Evolutionary conservation across 2,888 invertebrate genomes (phyloP).

Genomic region (Tetranychus truncatus): DNA sequence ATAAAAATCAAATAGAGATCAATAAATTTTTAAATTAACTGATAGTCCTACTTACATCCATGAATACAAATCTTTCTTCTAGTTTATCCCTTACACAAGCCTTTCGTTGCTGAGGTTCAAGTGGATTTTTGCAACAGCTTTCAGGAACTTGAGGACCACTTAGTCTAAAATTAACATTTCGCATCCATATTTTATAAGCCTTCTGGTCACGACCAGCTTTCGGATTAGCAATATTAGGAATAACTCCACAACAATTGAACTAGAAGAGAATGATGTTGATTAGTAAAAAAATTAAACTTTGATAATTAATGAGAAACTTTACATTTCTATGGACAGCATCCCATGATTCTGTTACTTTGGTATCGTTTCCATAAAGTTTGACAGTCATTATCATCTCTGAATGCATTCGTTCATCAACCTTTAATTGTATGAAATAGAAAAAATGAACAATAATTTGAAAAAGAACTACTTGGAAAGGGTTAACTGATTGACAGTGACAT

Average conservation of each 20-base stretch:
- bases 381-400: conserved; percentile 27
- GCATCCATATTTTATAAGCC: conserved; percentile 14
- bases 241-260: conserved; percentile 23
- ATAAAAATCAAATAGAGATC: not conserved
- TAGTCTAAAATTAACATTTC: not conserved
- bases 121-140: conserved; percentile 19
- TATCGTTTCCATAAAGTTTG: conserved; percentile 27
- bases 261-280: not conserved
- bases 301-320: conserved; percentile 22
- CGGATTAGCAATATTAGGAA: not conserved
- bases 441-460: not conserved
- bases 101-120: conserved; percentile 4
- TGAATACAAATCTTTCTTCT: not conserved
- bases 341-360: conserved; percentile 59
- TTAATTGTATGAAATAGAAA: not conserved
- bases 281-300: not conserved
- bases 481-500: not conserved
- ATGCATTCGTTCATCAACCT: conserved; percentile 28
- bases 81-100: not conserved
- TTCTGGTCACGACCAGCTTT: not conserved
- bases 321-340: conserved; percentile 60
- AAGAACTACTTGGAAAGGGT: not conserved
- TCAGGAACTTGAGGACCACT: conserved; percentile 18
- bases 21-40: not conserved
- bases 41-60: conserved; percentile 1